Conservation (phyloP, 2,888 invertebrate species). For the Trichogramma dendrolimi region DNA sequence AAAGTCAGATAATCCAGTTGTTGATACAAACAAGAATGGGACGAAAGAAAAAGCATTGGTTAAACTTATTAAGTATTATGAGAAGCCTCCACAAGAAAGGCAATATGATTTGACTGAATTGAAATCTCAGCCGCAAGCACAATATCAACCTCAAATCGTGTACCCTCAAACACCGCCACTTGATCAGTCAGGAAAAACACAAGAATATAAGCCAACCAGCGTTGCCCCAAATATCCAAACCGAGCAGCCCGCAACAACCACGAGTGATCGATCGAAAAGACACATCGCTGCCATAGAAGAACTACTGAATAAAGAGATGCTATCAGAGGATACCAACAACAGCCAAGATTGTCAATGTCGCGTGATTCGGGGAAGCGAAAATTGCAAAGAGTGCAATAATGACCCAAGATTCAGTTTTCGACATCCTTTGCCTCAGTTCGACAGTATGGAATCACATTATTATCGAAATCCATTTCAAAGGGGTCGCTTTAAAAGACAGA, state of each 20-base stretch:
- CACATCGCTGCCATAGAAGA: conserved; percentile 27
- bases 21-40: not conserved
- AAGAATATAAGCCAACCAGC: too few species aligned
- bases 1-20: too few species aligned
- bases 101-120: conserved; percentile 9
- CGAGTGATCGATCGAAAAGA: conserved; percentile 27
- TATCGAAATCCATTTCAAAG: not conserved
- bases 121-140: not conserved
- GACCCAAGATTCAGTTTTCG: too few species aligned
- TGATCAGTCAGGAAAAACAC: too few species aligned
- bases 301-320: conserved; percentile 41
- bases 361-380: conserved; percentile 32
- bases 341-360: conserved; percentile 39
- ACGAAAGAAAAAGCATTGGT: conserved; percentile 7
- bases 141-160: not conserved
- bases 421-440: too few species aligned
- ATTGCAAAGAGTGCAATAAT: conserved; percentile 10
- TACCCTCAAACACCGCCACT: not conserved
- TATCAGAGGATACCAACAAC: conserved; percentile 39
- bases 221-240: too few species aligned
- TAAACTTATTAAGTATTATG: conserved; percentile 7
- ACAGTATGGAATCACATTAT: too few species aligned
- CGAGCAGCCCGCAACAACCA: not conserved
- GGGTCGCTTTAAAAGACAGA: not conserved
- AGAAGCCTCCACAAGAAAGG: not conserved